phyloP scores from a whole-genome alignment of 2,888 invertebrate genomes.

The Tetranychus piercei region DNA sequence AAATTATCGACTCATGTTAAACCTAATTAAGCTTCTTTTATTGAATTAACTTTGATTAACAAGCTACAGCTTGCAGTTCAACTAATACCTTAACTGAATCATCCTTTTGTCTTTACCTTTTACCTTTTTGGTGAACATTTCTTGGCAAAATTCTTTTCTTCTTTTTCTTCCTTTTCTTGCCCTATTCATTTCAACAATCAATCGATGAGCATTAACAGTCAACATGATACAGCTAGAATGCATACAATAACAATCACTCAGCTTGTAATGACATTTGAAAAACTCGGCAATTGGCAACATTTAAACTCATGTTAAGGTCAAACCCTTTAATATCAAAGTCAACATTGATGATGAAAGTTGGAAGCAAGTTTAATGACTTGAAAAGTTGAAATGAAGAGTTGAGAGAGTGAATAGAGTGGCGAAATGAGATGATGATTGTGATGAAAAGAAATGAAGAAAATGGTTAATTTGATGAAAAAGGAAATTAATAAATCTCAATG shows the following conservation, averaged over 20 bases:
- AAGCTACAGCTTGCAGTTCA: not conserved
- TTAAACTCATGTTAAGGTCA: no score
- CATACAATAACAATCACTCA: no score
- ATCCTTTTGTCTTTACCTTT: not conserved
- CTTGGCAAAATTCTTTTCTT: not conserved
- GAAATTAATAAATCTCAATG: not conserved
- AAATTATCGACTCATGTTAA: not conserved
- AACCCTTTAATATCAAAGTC: no score
- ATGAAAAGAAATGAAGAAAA: not conserved
- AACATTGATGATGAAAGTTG: no score
- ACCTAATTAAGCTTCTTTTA: not conserved
- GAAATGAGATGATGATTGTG: not conserved
- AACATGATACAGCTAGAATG: not conserved
- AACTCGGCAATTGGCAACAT: no score
- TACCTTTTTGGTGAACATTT: not conserved
- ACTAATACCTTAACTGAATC: not conserved
- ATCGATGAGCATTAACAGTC: not conserved
- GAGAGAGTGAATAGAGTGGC: not conserved
- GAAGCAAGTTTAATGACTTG: no score
- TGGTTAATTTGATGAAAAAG: not conserved
- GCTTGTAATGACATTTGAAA: no score
- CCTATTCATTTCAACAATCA: not conserved
- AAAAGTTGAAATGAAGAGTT: no score
- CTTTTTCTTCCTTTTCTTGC: not conserved
- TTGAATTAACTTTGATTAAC: constrained; percentile 1